Evolutionary conservation across 1,140 invertebrate species (phyloP), one percentile per base, ranked within the genome.

Genomic region (Drosophila ananassae): DNA sequence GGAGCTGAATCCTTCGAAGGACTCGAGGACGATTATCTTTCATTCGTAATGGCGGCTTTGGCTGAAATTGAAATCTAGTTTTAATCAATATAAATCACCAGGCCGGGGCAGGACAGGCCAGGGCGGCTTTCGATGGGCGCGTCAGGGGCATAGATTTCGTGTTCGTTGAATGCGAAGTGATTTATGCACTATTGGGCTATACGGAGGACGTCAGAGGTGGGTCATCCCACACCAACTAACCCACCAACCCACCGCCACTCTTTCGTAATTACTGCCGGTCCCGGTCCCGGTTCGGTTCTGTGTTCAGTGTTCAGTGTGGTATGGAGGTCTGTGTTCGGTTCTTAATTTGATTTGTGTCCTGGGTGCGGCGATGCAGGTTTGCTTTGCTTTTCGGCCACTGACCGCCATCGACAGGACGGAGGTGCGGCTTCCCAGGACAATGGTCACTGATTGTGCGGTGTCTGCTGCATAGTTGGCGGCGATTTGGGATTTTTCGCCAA

Each of bases 21-120:
- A 67, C 25, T 44, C 32, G 28, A 17, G 17, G 17, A 32, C 66
- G 66, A 69, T 56, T 69, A 69, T 69, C 66, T 69, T 68, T 8
- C 66, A 67, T 67, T 69, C 55, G 55, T 62, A 73, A 73, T 73
- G 71, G 68, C 24, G 37, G 68, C 64, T 56, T 71, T 37, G 37
- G 28, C 67, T 63, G 69, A 53, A 74, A 74, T 57, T 74, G 71
- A 74, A 74, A 74, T 74, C 72, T 63, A 74, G 72, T 74, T 74
- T 74, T 74, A 74, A 74, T 74, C 72, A 74, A 74, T 74, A 74
- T 74, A 74, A 74, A 74, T 74, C 72, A 74, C 72, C 37, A 64
- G 69, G n/a, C 69, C 2, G 17, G 17, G 17, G 17, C 17, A 17
- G 17, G 17, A 17, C 17, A 17, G 17, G 17, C 17, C 17, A 17